Base-by-base conservation (phyloP, 2,888 invertebrate species). In the Xanthorhoe designata region DNA sequence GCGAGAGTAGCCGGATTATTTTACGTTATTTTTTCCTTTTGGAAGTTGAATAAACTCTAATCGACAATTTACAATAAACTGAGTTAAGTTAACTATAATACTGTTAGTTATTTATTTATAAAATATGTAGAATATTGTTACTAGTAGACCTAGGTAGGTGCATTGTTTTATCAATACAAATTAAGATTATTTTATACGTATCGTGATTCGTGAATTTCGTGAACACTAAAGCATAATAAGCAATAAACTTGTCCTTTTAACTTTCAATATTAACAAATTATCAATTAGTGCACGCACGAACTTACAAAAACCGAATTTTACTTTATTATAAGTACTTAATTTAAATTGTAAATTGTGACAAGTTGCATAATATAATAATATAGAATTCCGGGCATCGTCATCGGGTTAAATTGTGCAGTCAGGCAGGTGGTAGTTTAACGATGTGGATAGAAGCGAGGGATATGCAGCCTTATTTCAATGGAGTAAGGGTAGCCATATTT, bases 321-420 rank as follows among this genome's bases (percentile, higher is more conserved):
- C 32, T 53, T 58, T 63, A 60, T 52, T 59, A 55, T 52, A 51
- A 15, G 29, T 13, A 56, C 62, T 10, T 56, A 55, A 65, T 62
- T 69, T 69, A 64, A 61, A 68, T 65, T 69, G 66, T 63, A 69
- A 69, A 63, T 66, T 63, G 65, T 62, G 68, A 65, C 65, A 69
- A 69, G 65, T 69, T 69, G 68, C 65, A 69, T 68, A 68, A 71
- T 70, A 69, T 68, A 68, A 71, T 70, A 66, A 69, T 62, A 57
- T 54, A 66, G 64, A 64, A 68, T 57, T 57, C 59, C 58, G 42
- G 58, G 50, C 52, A 56, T 52, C 67, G 60, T 64, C 64, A 61
- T 57, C 64, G 57, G 61, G 57, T 57, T 64, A 54, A 64, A 68
- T 66, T 68, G 61, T 68, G 60, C 67, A 60, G 53, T 50, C 45